A percentile compares a stretch with the other conserved stretches of the same genome.
Evolutionary conservation across 2,888 invertebrate genomes (phyloP).

Genomic region (Mellilla xanthometata): DNA sequence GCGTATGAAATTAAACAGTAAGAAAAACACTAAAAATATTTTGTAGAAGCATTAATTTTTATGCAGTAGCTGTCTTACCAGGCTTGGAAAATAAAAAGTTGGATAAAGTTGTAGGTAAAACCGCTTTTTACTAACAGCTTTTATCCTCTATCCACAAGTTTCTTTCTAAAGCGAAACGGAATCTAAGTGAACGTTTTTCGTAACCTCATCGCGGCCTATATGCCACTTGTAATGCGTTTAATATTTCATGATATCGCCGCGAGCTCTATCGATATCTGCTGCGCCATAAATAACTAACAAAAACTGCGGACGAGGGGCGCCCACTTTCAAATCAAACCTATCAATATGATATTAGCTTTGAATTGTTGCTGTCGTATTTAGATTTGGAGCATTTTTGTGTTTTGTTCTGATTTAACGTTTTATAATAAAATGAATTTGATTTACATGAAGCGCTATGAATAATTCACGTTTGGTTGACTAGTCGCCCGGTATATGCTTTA

Average conservation of each 20-base stretch:
- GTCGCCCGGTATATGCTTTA: no score
- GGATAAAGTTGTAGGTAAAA: no score
- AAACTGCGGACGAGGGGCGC: conserved; percentile 56
- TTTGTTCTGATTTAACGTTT: background rate
- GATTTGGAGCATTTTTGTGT: conserved; percentile 16
- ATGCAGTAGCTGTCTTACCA: no score
- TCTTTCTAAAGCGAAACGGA: conserved; percentile 43
- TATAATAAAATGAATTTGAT: background rate
- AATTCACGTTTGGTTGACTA: no score
- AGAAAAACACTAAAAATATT: no score
- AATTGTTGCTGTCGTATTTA: conserved; percentile 48
- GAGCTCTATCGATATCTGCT: conserved; percentile 72
- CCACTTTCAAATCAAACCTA: conserved; percentile 65
- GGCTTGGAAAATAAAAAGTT: no score
- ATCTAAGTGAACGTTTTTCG: conserved; percentile 69
- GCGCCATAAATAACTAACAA: conserved; percentile 76
- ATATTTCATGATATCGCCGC: conserved; percentile 80
- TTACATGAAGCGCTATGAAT: no score
- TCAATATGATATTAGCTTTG: conserved; percentile 77
- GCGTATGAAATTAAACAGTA: no score
- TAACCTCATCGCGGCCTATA: conserved; percentile 76
- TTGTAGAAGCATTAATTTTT: no score
- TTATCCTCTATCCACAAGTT: conserved; percentile 49
- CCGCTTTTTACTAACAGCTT: no score
- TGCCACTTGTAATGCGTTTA: conserved; percentile 82